Conservation (phyloP, 2,797 vertebrate species). For the Loris lydekkerianus region DNA sequence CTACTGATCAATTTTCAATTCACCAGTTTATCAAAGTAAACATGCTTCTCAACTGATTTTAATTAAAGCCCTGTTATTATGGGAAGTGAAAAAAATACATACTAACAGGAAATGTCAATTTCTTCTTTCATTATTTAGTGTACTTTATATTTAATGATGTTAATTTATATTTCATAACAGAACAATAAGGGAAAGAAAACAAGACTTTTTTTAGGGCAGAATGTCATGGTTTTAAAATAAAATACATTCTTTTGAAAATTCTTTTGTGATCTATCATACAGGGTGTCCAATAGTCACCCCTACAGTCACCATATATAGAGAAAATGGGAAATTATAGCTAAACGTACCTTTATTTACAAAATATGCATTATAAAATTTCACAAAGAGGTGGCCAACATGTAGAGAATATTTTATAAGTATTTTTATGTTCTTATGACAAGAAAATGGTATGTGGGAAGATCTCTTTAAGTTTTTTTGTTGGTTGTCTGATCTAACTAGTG, state of each 20-base stretch:
- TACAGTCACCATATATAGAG: no score
- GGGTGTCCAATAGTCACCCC: no score
- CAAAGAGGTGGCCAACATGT: no score
- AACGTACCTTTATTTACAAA: no score
- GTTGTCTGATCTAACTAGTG: background rate
- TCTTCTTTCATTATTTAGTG: constrained; percentile 17
- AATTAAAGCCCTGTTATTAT: background rate
- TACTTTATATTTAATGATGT: constrained; percentile 41
- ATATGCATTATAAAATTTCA: no score
- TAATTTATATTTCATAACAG: constrained; percentile 47
- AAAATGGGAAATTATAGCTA: no score
- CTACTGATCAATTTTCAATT: constrained; percentile 3
- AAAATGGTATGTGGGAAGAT: background rate
- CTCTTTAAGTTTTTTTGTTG: background rate
- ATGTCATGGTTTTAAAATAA: constrained; percentile 19
- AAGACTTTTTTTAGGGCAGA: background rate
- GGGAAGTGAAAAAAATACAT: background rate
- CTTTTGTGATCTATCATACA: background rate
- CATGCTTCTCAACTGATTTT: background rate
- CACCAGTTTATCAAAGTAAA: constrained; percentile 19
- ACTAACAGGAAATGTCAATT: background rate
- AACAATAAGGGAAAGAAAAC: background rate
- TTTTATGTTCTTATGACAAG: constrained; percentile 21
- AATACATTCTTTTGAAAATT: constrained; percentile 56
- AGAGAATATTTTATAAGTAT: no score